These are phyloP conservation scores for Menidia menidia DNA, from an alignment of 2,797 vertebrate species.

Conservation along the genomic window DNA sequence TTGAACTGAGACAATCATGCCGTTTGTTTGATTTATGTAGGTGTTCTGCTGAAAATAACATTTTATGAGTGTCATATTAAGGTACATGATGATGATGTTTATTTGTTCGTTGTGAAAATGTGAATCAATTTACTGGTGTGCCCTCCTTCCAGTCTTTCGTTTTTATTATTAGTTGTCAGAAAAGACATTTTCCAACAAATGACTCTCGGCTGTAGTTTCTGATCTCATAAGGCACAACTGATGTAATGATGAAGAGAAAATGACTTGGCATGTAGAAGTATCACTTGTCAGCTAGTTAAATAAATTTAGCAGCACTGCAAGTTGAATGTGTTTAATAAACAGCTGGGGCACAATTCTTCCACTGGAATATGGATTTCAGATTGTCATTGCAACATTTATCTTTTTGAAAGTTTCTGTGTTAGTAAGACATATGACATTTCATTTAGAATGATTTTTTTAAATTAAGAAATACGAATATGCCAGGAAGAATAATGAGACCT, in stretches of 20 bases:
- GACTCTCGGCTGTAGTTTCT: not conserved
- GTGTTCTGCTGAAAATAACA: not conserved
- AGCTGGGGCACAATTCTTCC: not conserved
- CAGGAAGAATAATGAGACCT: constrained; percentile 8
- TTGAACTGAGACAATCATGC: not conserved
- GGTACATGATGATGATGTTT: not conserved
- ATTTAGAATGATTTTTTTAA: constrained; percentile 23
- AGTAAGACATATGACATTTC: constrained; percentile 26
- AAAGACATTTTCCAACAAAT: not conserved
- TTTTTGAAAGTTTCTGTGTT: constrained; percentile 27
- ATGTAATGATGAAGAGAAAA: not conserved
- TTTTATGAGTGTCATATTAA: not conserved
- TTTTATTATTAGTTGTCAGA: not conserved
- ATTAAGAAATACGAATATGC: constrained; percentile 24
- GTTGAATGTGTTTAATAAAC: not conserved
- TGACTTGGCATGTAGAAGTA: not conserved
- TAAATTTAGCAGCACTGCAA: not conserved
- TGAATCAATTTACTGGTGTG: no score
- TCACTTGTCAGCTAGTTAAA: not conserved
- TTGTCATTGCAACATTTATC: constrained; percentile 31
- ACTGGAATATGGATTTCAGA: constrained; percentile 8
- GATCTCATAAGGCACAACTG: not conserved
- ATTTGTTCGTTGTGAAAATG: not conserved
- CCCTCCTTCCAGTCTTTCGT: not conserved
- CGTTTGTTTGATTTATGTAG: not conserved